phyloP scores from a whole-genome alignment of 2,113 vertebrate genomes.

The Emydocephalus ijimae region DNA sequence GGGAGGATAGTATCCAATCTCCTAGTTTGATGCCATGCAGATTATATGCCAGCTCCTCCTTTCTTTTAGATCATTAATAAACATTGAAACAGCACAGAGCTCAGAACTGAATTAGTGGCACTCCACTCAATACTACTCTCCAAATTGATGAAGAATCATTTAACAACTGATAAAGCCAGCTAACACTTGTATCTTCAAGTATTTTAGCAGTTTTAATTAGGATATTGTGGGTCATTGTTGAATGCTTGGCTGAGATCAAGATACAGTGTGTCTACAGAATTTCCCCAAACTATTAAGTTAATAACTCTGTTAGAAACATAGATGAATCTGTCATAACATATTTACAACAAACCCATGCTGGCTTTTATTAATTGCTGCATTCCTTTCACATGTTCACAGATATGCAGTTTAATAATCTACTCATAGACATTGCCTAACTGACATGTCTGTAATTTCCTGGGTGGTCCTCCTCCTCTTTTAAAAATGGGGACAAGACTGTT shows the following conservation, averaged over 20 bases:
- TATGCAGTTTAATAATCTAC: not conserved
- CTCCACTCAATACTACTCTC: not conserved
- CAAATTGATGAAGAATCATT: not conserved
- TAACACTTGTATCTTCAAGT: not conserved
- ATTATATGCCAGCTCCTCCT: not conserved
- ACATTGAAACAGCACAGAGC: not conserved
- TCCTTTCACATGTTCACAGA: not conserved
- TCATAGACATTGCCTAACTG: not conserved
- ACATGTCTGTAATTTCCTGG: not conserved
- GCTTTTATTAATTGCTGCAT: not conserved
- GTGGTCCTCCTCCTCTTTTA: not conserved
- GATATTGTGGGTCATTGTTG: not conserved
- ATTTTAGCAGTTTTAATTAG: not conserved
- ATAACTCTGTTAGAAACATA: not conserved
- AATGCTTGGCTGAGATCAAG: not conserved
- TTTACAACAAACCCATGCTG: not conserved
- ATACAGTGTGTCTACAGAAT: not conserved
- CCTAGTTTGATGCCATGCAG: not conserved
- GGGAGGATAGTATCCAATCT: not conserved
- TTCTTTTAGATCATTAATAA: not conserved
- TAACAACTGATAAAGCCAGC: not conserved
- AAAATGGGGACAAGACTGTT: not conserved
- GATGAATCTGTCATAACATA: not conserved
- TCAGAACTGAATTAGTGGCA: not conserved
- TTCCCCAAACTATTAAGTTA: not conserved